Percentiles rank a stretch among this genome's conserved stretches.
These are phyloP conservation scores for Anas capensis DNA, from an alignment of 2,797 vertebrate genomes.

Conservation along the genomic window DNA sequence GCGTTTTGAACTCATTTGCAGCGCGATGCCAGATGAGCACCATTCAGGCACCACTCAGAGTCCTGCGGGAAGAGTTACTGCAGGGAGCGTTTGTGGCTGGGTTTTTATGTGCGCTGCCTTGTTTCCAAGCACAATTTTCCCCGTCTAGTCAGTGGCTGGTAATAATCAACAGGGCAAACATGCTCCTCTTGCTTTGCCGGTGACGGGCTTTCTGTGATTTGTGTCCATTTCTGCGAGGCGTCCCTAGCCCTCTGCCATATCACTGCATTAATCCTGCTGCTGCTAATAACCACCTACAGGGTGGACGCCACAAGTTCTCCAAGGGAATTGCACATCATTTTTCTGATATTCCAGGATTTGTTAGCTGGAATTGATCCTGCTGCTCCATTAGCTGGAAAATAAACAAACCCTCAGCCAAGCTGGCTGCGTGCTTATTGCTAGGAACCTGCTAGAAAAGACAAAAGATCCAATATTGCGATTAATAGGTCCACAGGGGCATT, in stretches of 20 bases:
- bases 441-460: constrained; percentile 36
- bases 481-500: not conserved
- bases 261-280: not conserved
- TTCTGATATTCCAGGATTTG: not conserved
- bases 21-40: rapidly evolving
- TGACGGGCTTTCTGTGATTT: rapidly evolving
- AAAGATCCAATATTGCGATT: constrained; percentile 37
- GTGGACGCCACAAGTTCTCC: not conserved
- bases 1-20: not conserved
- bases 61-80: not conserved
- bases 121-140: not conserved
- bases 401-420: constrained; percentile 52
- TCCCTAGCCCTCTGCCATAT: not conserved
- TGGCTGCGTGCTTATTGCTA: not conserved
- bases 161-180: not conserved
- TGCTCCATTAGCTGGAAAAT: constrained; percentile 57
- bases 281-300: not conserved
- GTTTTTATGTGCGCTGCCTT: not conserved
- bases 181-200: not conserved
- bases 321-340: not conserved
- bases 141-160: not conserved
- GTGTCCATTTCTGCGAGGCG: rapidly evolving
- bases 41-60: not conserved
- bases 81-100: rapidly evolving
- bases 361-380: constrained; percentile 39